Evolutionary conservation across 2,888 invertebrate species (phyloP), one percentile per base, ranked within the genome.

Genomic region (Drosophila colorata): DNA sequence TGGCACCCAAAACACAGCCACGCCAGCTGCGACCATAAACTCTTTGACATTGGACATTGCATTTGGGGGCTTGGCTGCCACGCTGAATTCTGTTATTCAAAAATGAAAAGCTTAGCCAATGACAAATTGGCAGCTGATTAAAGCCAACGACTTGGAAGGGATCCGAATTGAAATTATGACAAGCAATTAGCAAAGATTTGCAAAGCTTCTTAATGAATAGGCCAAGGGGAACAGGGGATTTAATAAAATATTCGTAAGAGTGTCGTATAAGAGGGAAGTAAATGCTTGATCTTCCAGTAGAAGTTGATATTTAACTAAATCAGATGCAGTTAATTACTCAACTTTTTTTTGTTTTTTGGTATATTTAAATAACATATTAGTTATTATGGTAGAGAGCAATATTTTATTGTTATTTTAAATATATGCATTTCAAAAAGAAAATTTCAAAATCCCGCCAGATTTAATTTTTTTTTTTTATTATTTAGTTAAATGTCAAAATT

Each of bases 41-140:
- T 49, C 72, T 64, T 60, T 70, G 68, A 68, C 74, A 63, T 76
- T 73, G 60, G 63, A 40, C 61, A 76, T 46, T 57, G 74, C 37
- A 57, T 56, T 52, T 49, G 41, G n/a, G 16, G 18, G 25, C 6
- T 44, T 35, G 41, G 47, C 40, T 56, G 59, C 33, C 59, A 38
- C 41, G 41, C 59, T 44, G 44, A 72, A 64, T 59, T 77, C 41
- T 57, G 63, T 43, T 40, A 33, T 33, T 16, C 44, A 48, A 44
- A 53, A 23, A n/a, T 47, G 78, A 7, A 47, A 56, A 61, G 58
- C 47, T 60, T 40, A 51, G 51, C 47, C 57, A 69, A n/a, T 57
- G 61, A 64, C 57, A 63, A 60, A 72, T 66, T 56, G 69, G 44
- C 63, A 47, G 41, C 48, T 67, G 55, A 69, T 68, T 60, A 40